Evolutionary conservation across 2,113 vertebrate species (phyloP).

Genomic region (Baryphthengus martii): DNA sequence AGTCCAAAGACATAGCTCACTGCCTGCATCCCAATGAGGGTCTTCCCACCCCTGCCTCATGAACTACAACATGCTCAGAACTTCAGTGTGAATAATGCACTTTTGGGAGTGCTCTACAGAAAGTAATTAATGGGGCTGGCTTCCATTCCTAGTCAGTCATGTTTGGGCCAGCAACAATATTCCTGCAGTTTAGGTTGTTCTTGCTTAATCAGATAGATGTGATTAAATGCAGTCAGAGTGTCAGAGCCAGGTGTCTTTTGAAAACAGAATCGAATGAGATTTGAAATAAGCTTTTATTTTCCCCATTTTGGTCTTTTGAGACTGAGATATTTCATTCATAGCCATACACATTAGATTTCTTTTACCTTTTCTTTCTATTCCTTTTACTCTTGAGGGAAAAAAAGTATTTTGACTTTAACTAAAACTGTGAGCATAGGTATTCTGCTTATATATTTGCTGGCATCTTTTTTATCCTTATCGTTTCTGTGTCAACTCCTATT

Average conservation of each 20-base stretch:
- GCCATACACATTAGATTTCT: background rate
- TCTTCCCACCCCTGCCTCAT: background rate
- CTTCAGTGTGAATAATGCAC: background rate
- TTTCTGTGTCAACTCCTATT: background rate
- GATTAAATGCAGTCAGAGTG: background rate
- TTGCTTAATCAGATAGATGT: background rate
- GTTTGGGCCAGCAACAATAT: background rate
- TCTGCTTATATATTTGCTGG: background rate
- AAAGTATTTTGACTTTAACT: background rate
- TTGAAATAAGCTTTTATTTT: background rate
- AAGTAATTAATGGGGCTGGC: background rate
- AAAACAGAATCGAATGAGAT: background rate
- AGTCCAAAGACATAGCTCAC: background rate
- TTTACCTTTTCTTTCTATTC: background rate
- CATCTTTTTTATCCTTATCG: background rate
- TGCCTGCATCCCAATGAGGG: background rate
- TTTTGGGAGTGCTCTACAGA: background rate
- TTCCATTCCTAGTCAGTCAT: background rate
- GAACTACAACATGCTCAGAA: background rate
- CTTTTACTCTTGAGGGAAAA: background rate
- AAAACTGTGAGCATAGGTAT: background rate
- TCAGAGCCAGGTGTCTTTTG: background rate
- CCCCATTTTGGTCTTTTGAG: background rate
- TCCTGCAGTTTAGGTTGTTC: background rate
- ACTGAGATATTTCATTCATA: background rate